Evolutionary conservation across 2,888 invertebrate genomes (phyloP).

Genomic region (Poecilobothrus nobilitatus): DNA sequence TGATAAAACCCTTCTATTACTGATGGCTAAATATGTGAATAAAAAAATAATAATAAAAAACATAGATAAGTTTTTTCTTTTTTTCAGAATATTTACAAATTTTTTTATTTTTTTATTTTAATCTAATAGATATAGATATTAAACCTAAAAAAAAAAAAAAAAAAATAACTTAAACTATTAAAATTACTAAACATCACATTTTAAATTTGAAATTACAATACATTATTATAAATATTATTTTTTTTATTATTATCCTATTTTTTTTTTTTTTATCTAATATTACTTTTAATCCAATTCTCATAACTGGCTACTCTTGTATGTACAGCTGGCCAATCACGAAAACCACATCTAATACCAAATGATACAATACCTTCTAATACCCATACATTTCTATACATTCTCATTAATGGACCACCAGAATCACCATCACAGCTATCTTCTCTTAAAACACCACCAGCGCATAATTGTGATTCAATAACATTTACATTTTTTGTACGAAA

Average conservation of each 20-base stretch:
- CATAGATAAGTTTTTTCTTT: too few species aligned
- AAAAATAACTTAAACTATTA: too few species aligned
- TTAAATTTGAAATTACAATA: too few species aligned
- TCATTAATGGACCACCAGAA: constrained; percentile 70
- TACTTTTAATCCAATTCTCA: constrained; percentile 44
- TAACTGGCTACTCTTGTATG: constrained; percentile 57
- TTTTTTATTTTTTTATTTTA: too few species aligned
- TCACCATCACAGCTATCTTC: constrained; percentile 68
- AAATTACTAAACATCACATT: too few species aligned
- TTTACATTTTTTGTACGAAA: constrained; percentile 32
- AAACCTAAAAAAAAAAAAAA: too few species aligned
- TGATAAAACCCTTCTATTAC: too few species aligned
- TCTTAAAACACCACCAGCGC: constrained; percentile 58
- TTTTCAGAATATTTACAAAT: too few species aligned
- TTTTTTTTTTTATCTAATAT: neutral
- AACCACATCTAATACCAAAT: constrained; percentile 58
- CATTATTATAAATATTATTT: too few species aligned
- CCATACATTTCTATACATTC: constrained; percentile 46
- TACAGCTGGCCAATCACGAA: constrained; percentile 56
- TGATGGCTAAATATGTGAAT: too few species aligned
- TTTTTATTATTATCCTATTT: neutral
- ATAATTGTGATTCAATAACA: constrained; percentile 47
- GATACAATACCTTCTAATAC: constrained; percentile 58
- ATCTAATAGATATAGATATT: too few species aligned
- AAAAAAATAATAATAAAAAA: too few species aligned